Evolutionary conservation across 2,797 vertebrate species (phyloP).

Genomic region (Aldrovandia affinis): DNA sequence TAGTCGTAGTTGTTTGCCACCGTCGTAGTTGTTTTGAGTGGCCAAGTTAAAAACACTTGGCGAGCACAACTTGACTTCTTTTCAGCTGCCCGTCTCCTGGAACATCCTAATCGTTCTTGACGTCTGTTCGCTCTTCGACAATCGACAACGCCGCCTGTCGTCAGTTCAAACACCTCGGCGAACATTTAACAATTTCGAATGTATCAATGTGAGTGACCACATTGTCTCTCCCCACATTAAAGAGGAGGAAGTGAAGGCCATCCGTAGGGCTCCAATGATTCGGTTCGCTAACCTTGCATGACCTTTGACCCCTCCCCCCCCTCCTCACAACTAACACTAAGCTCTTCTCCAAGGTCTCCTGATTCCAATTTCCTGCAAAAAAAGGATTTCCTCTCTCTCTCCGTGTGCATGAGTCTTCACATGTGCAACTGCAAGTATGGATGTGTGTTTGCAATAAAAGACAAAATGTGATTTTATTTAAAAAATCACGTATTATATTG

Average conservation of each 20-base stretch:
- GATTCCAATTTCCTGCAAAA: conserved; percentile 36
- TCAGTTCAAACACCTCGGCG: no score
- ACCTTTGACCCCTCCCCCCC: conserved; percentile 74
- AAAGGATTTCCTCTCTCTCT: conserved; percentile 51
- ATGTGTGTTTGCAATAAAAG: neutral
- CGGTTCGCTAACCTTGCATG: conserved; percentile 70
- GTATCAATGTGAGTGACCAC: neutral
- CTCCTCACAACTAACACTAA: conserved; percentile 62
- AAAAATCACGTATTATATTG: neutral
- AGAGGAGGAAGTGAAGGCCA: conserved; percentile 62
- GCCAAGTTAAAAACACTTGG: no score
- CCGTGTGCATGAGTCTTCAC: neutral
- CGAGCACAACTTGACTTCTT: neutral
- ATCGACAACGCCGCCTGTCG: neutral
- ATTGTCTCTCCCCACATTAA: conserved; percentile 56
- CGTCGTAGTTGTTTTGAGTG: no score
- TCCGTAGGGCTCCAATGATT: conserved; percentile 68
- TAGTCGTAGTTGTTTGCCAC: neutral
- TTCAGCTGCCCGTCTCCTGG: neutral
- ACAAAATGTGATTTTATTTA: neutral
- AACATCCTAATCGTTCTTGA: neutral
- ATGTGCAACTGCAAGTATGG: neutral
- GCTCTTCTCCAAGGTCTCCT: conserved; percentile 54
- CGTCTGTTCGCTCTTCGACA: neutral
- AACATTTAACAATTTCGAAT: neutral